Percentiles rank a stretch among this genome's conserved stretches.
Evolutionary conservation across 2,113 vertebrate genomes (phyloP).

Genomic region (Aplodontia rufa): DNA sequence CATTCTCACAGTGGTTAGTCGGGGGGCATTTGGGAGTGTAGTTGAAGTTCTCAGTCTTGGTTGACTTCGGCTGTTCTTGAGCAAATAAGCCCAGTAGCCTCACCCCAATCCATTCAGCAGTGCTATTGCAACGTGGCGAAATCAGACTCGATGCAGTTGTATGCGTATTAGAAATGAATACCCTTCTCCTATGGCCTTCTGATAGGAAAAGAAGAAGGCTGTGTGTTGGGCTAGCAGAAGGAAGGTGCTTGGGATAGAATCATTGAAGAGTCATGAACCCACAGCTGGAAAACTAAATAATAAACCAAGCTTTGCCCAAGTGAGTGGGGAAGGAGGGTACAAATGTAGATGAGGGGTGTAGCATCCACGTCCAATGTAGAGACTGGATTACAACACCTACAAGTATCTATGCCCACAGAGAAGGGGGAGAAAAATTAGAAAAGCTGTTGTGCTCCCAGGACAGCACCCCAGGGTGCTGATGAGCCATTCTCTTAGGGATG

Average conservation of each 20-base stretch:
- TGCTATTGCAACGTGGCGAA: background rate
- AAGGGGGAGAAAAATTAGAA: background rate
- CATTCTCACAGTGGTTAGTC: background rate
- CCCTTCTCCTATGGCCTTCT: background rate
- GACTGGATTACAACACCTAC: background rate
- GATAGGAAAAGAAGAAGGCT: background rate
- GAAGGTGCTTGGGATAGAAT: accelerated
- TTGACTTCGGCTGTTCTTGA: background rate
- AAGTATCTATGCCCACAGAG: background rate
- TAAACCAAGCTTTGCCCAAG: background rate
- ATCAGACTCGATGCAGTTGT: background rate
- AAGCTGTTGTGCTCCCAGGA: background rate
- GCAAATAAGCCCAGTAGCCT: background rate
- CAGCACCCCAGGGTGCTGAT: background rate
- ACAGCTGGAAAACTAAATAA: background rate
- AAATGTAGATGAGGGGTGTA: background rate
- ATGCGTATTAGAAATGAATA: background rate
- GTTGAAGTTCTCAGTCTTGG: background rate
- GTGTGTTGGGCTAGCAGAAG: background rate
- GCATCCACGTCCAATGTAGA: background rate
- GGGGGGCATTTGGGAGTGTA: background rate
- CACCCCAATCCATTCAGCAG: background rate
- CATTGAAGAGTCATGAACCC: background rate
- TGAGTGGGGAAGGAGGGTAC: background rate
- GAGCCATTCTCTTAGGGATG: background rate